Evolutionary conservation across 2,797 vertebrate genomes (phyloP).

Genomic region (Artibeus lituratus): DNA sequence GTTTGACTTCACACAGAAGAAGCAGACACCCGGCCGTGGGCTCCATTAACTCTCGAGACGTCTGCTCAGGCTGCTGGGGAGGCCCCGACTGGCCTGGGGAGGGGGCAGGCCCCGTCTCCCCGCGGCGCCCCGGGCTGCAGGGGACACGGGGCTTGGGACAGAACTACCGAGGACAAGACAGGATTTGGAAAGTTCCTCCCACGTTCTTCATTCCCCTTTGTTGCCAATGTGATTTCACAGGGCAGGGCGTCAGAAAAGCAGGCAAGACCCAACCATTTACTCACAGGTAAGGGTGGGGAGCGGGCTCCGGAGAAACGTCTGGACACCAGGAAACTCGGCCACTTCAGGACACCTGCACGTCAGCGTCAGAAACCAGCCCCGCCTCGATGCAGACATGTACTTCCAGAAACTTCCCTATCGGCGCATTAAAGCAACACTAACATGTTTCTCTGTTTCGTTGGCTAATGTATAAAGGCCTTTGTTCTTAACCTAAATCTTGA

Average conservation of each 20-base stretch:
- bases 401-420: background rate
- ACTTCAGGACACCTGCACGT: too few relatives aligned
- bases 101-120: background rate
- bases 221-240: background rate
- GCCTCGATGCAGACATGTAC: background rate
- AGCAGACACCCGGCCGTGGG: constrained; percentile 79
- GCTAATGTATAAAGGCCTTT: background rate
- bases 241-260: background rate
- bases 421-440: background rate
- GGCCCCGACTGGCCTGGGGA: background rate
- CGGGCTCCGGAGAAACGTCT: background rate
- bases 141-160: background rate
- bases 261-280: background rate
- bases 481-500: constrained; percentile 32
- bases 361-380: background rate
- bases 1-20: constrained; percentile 89
- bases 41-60: constrained; percentile 76
- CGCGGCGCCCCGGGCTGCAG: background rate
- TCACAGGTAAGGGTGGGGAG: background rate
- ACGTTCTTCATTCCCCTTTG: background rate
- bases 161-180: background rate
- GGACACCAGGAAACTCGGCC: background rate
- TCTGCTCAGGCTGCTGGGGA: background rate
- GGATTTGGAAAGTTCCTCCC: background rate
- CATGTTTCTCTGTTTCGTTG: background rate